Base-by-base conservation (phyloP, 2,888 invertebrate species). In the Rhingia campestris region DNA sequence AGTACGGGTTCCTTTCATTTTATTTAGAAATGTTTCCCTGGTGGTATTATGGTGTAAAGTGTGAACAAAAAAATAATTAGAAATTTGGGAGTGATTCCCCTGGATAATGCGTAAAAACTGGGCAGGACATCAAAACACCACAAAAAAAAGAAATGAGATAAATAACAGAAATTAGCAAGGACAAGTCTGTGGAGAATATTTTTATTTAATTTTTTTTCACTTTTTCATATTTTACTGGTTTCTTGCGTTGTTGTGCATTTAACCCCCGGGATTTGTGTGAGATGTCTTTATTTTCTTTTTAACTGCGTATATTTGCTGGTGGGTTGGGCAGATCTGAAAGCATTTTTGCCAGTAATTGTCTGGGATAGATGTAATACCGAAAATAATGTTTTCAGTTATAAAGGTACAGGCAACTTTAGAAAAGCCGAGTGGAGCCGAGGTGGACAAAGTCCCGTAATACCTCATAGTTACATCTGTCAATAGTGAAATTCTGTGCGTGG, bases 51-150 rank as follows among this genome's bases (percentile, higher is more conserved):
- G 58, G 14, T 58, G 58, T 73, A 47, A 51, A 12, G 9, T 22
- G 45, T 37, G 45, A 67, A 70, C 61, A 63, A 72, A 63, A 70
- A 64, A 66, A 22, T 66, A 59, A 81, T 70, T 63, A 66, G 51
- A 39, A 64, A 49, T 58, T 58, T 58, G 56, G 75, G 75, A 22
- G 59, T 66, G 64, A 70, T 61, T 81, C 81, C 81, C 81, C 53
- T 45, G 66, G 72, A 64, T 66, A 47, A 32, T 10, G 30, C 64
- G 64, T 14, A 70, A 75, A 53, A 45, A 45, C 58, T 35, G 49
- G 53, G 30, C 47, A 74, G 10, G 22, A 22, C 22, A 22, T 22
- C 37, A 67, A 69, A 61, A 41, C 33, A 49, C 39, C n/a, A n/a
- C n/a, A n/a, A n/a, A 33, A 56, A 47, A 61, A 63, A 51, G 37